Evolutionary conservation across 2,113 vertebrate genomes (phyloP).

Genomic region (Cinclus cinclus): DNA sequence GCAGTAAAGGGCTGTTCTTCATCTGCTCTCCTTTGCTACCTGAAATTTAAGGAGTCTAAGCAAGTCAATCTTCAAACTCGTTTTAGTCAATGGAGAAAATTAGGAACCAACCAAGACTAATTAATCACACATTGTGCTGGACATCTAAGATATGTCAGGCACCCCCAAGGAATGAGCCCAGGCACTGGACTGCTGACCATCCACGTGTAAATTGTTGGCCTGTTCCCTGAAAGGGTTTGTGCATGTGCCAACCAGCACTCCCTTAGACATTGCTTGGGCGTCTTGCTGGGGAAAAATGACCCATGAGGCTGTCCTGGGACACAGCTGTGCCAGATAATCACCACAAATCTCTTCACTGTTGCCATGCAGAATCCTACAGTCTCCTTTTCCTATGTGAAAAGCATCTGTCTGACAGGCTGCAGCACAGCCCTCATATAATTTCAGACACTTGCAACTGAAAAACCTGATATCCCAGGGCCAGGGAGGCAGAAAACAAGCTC

Average conservation of each 20-base stretch:
- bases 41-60: neutral
- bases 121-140: neutral
- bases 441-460: neutral
- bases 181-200: neutral
- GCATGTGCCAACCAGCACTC: neutral
- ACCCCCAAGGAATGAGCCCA: neutral
- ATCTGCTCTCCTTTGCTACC: neutral
- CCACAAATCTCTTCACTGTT: neutral
- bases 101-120: neutral
- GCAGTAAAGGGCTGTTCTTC: neutral
- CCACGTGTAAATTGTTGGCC: neutral
- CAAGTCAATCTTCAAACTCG: neutral
- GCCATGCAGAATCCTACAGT: neutral
- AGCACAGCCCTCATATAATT: neutral
- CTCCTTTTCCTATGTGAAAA: accelerated
- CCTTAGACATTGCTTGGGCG: neutral
- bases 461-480: neutral
- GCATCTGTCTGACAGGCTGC: neutral
- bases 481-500: neutral
- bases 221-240: neutral
- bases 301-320: neutral
- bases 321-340: neutral
- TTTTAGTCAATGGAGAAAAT: neutral
- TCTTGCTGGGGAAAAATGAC: neutral
- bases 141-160: neutral